Conservation (phyloP, 2,113 vertebrate genomes). For the Dasyornis broadbenti region DNA sequence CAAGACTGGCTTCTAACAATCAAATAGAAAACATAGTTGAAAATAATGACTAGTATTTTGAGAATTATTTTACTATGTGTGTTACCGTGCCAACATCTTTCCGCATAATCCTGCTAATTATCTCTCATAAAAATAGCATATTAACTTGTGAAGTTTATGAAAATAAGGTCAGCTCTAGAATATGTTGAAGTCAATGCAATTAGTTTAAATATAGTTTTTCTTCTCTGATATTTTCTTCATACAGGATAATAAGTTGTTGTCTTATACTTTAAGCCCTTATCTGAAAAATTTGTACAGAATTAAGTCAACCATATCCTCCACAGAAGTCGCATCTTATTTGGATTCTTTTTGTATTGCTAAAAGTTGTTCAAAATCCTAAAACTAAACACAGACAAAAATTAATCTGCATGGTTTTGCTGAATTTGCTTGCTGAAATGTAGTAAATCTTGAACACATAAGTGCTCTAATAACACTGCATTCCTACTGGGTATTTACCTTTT, state of each 20-base stretch:
- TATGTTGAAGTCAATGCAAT: background rate
- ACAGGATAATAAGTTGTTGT: background rate
- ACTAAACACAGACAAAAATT: background rate
- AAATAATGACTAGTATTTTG: background rate
- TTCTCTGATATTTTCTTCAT: background rate
- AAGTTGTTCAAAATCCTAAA: background rate
- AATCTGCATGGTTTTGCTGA: background rate
- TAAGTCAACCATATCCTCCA: background rate
- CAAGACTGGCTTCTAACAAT: conserved; percentile 16
- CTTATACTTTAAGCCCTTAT: background rate
- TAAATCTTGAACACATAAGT: background rate
- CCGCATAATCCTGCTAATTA: background rate
- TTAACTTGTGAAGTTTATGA: background rate
- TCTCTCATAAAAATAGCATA: background rate
- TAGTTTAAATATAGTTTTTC: background rate
- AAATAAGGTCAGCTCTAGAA: background rate
- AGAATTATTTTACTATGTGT: background rate
- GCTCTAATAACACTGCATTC: background rate
- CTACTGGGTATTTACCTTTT: background rate
- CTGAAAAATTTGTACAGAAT: background rate
- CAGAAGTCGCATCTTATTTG: background rate
- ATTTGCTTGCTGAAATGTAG: background rate
- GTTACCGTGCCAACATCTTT: background rate
- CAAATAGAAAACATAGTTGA: conserved; percentile 15
- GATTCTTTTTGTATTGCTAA: background rate